phyloP scores from a whole-genome alignment of 2,113 vertebrate species.

The Herpailurus yagouaroundi region DNA sequence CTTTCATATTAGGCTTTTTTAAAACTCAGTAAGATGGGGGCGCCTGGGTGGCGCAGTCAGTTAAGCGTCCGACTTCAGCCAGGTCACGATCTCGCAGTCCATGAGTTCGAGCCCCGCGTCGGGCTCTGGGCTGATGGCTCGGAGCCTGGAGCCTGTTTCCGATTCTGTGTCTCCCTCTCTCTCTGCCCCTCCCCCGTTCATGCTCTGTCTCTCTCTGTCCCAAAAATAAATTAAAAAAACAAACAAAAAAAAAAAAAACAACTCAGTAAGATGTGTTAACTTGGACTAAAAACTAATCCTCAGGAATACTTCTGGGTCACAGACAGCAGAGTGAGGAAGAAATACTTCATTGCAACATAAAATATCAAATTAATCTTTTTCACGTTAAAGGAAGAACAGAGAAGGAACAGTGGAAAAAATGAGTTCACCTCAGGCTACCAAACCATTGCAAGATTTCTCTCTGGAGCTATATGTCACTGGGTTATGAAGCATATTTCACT shows the following conservation, averaged over 20 bases:
- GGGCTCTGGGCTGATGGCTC: no score
- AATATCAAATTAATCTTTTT: slow-evolving; percentile 38
- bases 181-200: no score
- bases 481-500: slow-evolving; percentile 12
- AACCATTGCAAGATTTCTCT: slow-evolving; percentile 46
- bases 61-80: no score
- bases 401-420: background rate
- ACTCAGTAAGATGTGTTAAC: background rate
- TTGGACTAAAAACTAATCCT: background rate
- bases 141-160: no score
- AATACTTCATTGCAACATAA: slow-evolving; percentile 21
- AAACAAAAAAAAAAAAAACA: no score
- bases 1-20: slow-evolving; percentile 34
- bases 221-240: no score
- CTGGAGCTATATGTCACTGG: slow-evolving; percentile 38
- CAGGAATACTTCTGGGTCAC: slow-evolving; percentile 34
- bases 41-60: no score
- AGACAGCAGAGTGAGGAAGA: slow-evolving; percentile 34
- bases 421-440: slow-evolving; percentile 35
- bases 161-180: no score
- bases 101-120: no score
- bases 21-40: background rate
- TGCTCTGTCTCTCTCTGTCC: no score
- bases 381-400: background rate
- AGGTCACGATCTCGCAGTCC: no score